These are phyloP conservation scores for Lasioglossum baleicum DNA, from an alignment of 1,140 invertebrate species.

Conservation along the genomic window DNA sequence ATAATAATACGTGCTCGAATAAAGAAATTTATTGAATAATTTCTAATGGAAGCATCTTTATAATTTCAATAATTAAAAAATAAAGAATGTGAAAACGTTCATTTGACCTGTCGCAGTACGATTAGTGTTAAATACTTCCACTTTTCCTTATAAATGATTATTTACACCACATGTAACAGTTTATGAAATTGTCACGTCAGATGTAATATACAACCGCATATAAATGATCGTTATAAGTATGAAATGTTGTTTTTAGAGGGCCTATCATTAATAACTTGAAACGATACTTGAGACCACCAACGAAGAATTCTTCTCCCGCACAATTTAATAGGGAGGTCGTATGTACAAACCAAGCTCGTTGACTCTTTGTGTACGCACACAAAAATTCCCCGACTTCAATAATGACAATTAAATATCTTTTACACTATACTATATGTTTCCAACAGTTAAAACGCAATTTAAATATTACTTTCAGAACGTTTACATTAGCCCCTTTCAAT, in stretches of 20 bases:
- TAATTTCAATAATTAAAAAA: too few species aligned
- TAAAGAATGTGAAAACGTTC: too few species aligned
- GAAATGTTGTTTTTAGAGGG: neutral
- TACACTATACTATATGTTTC: too few species aligned
- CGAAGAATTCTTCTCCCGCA: conserved; percentile 43
- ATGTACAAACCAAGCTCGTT: conserved; percentile 5
- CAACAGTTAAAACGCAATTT: neutral
- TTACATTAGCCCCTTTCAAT: too few species aligned
- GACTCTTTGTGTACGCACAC: neutral
- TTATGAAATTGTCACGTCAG: neutral
- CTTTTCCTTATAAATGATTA: neutral
- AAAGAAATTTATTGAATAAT: too few species aligned
- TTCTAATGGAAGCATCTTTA: too few species aligned
- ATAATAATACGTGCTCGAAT: too few species aligned
- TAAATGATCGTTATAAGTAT: conserved; percentile 17
- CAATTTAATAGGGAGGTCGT: conserved; percentile 48
- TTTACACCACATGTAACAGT: neutral
- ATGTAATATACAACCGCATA: conserved; percentile 8
- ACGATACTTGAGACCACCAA: conserved; percentile 43
- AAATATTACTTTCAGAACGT: too few species aligned
- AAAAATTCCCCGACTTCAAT: conserved; percentile 5
- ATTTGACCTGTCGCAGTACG: too few species aligned
- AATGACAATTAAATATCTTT: too few species aligned
- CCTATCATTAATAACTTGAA: conserved; percentile 51
- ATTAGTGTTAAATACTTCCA: too few species aligned